These are phyloP conservation scores for Paramacrobiotus metropolitanus DNA, from an alignment of 1,140 invertebrate species.

Conservation along the genomic window DNA sequence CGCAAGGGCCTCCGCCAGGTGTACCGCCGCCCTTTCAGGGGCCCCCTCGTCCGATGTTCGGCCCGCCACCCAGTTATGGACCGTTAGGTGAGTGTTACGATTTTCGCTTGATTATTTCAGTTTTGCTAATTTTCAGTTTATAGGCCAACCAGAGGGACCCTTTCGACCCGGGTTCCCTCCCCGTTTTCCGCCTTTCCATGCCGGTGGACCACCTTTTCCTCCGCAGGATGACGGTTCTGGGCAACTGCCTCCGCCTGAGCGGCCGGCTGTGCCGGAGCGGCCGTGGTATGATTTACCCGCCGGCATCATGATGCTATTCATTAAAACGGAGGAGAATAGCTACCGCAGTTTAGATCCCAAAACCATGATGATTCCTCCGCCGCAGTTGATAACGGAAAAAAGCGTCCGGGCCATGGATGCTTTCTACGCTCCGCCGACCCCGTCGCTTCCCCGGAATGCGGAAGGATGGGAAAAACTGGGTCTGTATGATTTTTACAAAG, in stretches of 20 bases:
- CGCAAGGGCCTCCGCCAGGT: neutral
- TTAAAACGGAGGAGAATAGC: conserved; percentile 63
- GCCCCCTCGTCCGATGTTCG: neutral
- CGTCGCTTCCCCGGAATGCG: conserved; percentile 75
- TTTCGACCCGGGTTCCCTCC: neutral
- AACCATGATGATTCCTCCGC: conserved; percentile 65
- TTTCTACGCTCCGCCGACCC: conserved; percentile 53
- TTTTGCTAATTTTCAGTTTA: neutral
- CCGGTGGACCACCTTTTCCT: conserved; percentile 12
- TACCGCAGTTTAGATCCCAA: conserved; percentile 72
- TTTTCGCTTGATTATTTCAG: neutral
- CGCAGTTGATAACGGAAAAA: conserved; percentile 70
- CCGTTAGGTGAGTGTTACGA: neutral
- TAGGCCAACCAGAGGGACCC: neutral
- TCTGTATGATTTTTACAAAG: conserved; percentile 88
- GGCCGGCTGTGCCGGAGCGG: conserved; percentile 43
- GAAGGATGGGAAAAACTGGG: conserved; percentile 91
- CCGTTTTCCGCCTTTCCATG: neutral
- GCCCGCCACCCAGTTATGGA: neutral
- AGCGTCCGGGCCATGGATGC: conserved; percentile 73
- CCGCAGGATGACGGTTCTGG: conserved; percentile 8
- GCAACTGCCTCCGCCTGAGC: conserved; percentile 9
- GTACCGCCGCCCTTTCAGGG: neutral
- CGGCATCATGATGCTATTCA: conserved; percentile 73
- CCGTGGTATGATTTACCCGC: conserved; percentile 90